Conservation (phyloP, 2,113 vertebrate species). For the Trichomycterus rosablanca region DNA sequence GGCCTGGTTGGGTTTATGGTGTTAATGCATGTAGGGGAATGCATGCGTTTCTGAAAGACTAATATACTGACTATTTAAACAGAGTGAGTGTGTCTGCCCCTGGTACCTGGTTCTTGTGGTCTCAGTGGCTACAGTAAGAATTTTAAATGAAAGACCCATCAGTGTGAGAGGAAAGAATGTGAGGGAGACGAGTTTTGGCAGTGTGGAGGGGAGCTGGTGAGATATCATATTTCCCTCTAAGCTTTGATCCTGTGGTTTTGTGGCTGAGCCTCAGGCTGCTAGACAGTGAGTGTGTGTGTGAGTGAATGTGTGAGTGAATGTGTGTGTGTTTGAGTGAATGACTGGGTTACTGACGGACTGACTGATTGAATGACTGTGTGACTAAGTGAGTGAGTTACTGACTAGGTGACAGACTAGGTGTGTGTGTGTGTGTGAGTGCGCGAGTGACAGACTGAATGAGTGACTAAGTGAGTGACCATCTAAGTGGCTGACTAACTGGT, state of each 20-base stretch:
- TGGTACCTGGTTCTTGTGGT: slow-evolving; percentile 47
- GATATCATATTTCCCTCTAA: slow-evolving; percentile 44
- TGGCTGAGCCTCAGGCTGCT: slow-evolving; percentile 69
- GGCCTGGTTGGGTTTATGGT: neutral
- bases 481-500: too few relatives aligned
- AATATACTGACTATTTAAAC: too few relatives aligned
- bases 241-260: slow-evolving; percentile 70
- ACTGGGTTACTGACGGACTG: too few relatives aligned
- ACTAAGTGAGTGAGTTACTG: too few relatives aligned
- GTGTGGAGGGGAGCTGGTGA: slow-evolving; percentile 44
- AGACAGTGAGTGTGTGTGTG: too few relatives aligned
- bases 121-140: slow-evolving; percentile 66
- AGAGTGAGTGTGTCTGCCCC: slow-evolving; percentile 6
- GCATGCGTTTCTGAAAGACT: slow-evolving; percentile 18
- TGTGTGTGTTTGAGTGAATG: too few relatives aligned
- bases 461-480: too few relatives aligned
- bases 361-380: too few relatives aligned
- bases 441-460: too few relatives aligned
- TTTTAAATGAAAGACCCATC: slow-evolving; percentile 64
- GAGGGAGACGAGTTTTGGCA: slow-evolving; percentile 50
- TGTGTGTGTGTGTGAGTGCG: too few relatives aligned
- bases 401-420: too few relatives aligned
- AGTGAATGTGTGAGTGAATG: too few relatives aligned
- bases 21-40: neutral
- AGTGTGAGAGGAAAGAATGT: slow-evolving; percentile 41